These are phyloP conservation scores for Xanthia icteritia DNA, from an alignment of 2,888 invertebrate species.

Conservation along the genomic window DNA sequence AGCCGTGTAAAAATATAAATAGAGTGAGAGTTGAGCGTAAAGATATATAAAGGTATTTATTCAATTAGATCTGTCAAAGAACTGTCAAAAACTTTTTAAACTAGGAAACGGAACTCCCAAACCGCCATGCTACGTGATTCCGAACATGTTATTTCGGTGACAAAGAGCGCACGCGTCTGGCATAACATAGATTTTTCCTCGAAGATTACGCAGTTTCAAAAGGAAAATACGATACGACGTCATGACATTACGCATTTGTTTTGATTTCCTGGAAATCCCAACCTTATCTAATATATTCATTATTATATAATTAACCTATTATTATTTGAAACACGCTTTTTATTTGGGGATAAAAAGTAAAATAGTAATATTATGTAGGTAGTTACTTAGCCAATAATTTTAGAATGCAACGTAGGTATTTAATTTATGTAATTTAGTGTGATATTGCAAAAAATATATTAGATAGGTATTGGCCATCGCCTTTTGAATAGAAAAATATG, in stretches of 20 bases:
- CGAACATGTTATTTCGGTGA: conserved; percentile 28
- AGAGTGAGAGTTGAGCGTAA: no score
- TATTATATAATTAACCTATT: not conserved
- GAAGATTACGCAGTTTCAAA: conserved; percentile 38
- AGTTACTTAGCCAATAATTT: not conserved
- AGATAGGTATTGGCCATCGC: not conserved
- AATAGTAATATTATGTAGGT: not conserved
- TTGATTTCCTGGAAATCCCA: conserved; percentile 24
- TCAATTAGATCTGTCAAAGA: not conserved
- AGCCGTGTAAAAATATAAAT: not conserved
- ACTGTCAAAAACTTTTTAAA: not conserved
- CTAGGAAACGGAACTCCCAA: conserved; percentile 11
- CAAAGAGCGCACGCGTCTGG: conserved; percentile 13
- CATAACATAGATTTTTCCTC: conserved; percentile 51
- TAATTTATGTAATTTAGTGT: not conserved
- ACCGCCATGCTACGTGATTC: conserved; percentile 37
- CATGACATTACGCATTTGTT: conserved; percentile 31
- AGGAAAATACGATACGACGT: conserved; percentile 38
- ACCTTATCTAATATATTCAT: not conserved
- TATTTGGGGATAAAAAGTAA: not conserved
- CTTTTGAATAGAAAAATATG: not conserved
- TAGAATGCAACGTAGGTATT: not conserved
- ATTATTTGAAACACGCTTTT: not conserved
- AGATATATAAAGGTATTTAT: no score
- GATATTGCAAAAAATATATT: not conserved